Evolutionary conservation across 2,888 invertebrate species (phyloP), one percentile per base, ranked within the genome.

Genomic region (Elegia similella): DNA sequence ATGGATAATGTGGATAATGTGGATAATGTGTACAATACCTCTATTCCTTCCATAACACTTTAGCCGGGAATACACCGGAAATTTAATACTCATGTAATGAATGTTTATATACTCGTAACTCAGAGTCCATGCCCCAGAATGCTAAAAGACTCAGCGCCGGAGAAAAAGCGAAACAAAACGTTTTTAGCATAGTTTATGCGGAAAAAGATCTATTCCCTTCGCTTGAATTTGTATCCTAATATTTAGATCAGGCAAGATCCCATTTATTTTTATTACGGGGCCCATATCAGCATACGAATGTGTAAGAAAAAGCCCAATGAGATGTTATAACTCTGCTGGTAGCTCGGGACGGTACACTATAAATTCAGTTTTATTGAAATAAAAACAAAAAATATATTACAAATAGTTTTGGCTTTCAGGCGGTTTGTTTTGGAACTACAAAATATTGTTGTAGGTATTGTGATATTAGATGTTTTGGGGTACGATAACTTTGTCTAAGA

Each of bases 271-370:
- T 86, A 84, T 85, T 82, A 80, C 76, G 79, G 76, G 67, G 65
- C 71, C 74, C 74, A 69, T 80, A 84, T 84, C 83, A 82, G 83
- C 83, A 85, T 84, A 83, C 78, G 71, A 85, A 85, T 85, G 81
- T 77, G 66, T 72, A 68, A 73, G 75, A 78, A 79, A 78, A 77
- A 75, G 74, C 66, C 71, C 70, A 75, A 77, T 74, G 75, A 75
- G 72, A 77, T 69, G 72, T 72, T 72, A 65, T 69, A 62, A 62
- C 64, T 61, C 57, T 59, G 59, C 54, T 68, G 66, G 63, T 60
- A 67, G 64, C 69, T 57, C 66, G 68, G 66, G 68, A 69, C 67
- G 60, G 61, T 56, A 62, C 61, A 67, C 72, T 57, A 73, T 76
- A 75, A 72, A 76, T 75, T 75, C 62, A 54, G 64, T 70, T 71